phyloP scores from a whole-genome alignment of 2,113 vertebrate genomes.

The Nannobrachium achirus region DNA sequence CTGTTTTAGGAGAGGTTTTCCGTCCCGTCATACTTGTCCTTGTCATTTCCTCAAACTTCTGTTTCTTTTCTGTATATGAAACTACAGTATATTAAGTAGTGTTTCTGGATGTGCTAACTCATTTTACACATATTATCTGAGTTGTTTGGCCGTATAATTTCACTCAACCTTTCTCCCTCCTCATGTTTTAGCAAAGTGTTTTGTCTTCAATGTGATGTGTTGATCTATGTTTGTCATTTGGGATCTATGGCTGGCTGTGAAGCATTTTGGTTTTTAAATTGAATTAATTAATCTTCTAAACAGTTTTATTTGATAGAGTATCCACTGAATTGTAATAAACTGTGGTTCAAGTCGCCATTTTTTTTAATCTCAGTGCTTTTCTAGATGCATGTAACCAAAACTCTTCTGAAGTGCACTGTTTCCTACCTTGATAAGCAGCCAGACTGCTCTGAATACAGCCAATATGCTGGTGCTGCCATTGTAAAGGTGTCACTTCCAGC shows the following conservation, averaged over 20 bases:
- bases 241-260: conserved; percentile 47
- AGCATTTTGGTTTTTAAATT: conserved; percentile 29
- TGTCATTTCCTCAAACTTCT: conserved; percentile 21
- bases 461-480: background rate
- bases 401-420: conserved; percentile 73
- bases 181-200: conserved; percentile 47
- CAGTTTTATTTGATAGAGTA: conserved; percentile 18
- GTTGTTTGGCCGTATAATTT: conserved; percentile 27
- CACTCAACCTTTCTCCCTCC: background rate
- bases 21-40: conserved; percentile 50
- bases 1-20: conserved; percentile 46
- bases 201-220: conserved; percentile 55
- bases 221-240: conserved; percentile 41
- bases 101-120: conserved; percentile 32
- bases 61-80: background rate
- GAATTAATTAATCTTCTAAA: conserved; percentile 50
- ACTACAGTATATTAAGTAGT: conserved; percentile 1
- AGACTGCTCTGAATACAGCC: conserved; percentile 26
- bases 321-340: conserved; percentile 14
- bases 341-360: conserved; percentile 12
- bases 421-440: conserved; percentile 43
- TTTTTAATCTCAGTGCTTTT: conserved; percentile 32
- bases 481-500: background rate
- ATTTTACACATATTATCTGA: conserved; percentile 13
- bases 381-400: conserved; percentile 35